Conservation (phyloP, 2,888 invertebrate species). For the Alitta virens region DNA sequence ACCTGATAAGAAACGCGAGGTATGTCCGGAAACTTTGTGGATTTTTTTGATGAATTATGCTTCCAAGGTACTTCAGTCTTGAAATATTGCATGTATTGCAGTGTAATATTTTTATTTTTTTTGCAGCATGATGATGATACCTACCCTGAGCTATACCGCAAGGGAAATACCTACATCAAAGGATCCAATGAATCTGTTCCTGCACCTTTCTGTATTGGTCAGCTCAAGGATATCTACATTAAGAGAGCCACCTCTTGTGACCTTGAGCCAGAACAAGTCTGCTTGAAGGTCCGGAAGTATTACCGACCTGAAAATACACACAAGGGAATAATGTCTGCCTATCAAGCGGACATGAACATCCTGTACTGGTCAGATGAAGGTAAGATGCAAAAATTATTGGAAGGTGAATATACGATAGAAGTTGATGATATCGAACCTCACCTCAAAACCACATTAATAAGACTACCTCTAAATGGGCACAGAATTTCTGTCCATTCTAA, state of each 20-base stretch:
- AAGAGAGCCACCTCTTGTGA: constrained; percentile 58
- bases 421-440: too few species aligned
- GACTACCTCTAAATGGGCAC: too few species aligned
- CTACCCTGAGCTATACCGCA: constrained; percentile 79
- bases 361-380: constrained; percentile 78
- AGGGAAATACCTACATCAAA: constrained; percentile 68
- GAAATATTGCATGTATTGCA: too few species aligned
- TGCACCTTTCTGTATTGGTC: constrained; percentile 74
- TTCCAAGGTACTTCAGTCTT: too few species aligned
- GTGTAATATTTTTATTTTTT: neutral
- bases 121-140: constrained; percentile 61
- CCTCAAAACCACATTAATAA: too few species aligned
- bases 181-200: constrained; percentile 73
- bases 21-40: too few species aligned
- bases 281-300: constrained; percentile 68
- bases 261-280: constrained; percentile 64
- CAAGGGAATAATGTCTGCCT: constrained; percentile 61
- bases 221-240: constrained; percentile 67
- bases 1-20: too few species aligned
- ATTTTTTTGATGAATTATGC: too few species aligned
- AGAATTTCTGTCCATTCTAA: too few species aligned
- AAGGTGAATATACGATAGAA: too few species aligned
- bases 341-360: constrained; percentile 70
- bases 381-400: too few species aligned
- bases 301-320: constrained; percentile 53